These are phyloP conservation scores for Centrocercus urophasianus DNA, from an alignment of 2,113 vertebrate genomes.

Conservation along the genomic window DNA sequence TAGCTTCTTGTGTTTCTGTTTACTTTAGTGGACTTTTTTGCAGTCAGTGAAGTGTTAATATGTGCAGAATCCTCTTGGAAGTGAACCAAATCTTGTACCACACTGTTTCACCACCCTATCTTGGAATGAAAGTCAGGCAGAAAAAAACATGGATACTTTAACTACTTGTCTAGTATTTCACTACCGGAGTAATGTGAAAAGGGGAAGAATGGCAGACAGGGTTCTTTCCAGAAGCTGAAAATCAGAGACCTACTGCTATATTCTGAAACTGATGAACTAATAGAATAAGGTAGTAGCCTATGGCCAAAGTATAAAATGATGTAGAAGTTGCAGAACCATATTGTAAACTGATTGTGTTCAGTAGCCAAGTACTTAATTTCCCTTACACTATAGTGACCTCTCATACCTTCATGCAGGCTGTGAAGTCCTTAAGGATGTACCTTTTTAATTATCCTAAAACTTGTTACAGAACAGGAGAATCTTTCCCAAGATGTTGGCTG, in stretches of 20 bases:
- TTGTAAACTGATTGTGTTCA: not conserved
- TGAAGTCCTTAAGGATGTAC: not conserved
- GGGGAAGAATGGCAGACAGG: not conserved
- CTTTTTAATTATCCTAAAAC: not conserved
- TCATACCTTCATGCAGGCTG: not conserved
- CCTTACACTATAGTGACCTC: not conserved
- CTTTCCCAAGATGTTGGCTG: not conserved
- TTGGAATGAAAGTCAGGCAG: constrained; percentile 23
- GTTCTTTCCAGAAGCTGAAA: not conserved
- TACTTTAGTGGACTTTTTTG: not conserved
- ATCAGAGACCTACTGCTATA: not conserved
- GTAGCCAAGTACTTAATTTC: not conserved
- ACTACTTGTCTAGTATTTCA: not conserved
- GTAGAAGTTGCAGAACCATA: not conserved
- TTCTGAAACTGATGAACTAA: not conserved
- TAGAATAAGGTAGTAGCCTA: not conserved
- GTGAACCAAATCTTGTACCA: not conserved
- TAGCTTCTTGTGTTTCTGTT: not conserved
- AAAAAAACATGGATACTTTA: not conserved
- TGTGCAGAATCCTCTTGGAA: constrained; percentile 2
- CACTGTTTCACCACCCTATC: not conserved
- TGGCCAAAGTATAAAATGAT: not conserved
- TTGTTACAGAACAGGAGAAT: not conserved
- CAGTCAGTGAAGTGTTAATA: constrained; percentile 16
- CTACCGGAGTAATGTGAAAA: not conserved